Evolutionary conservation across 2,797 vertebrate genomes (phyloP).

Genomic region (Eidolon dupreanum): DNA sequence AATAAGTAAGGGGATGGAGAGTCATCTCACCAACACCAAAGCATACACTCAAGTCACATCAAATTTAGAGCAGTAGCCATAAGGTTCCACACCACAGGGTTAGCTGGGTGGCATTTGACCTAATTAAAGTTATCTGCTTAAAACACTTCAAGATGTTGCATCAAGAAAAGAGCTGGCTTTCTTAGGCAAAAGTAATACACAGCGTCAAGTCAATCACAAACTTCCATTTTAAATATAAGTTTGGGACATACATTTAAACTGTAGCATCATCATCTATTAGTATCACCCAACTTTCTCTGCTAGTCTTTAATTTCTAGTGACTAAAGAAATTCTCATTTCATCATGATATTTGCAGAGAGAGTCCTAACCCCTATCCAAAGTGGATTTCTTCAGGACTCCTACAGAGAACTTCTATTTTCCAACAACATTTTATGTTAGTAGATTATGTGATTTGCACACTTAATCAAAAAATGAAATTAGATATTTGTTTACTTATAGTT

Average conservation of each 20-base stretch:
- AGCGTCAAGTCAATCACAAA: neutral
- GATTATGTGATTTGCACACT: neutral
- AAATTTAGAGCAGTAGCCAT: neutral
- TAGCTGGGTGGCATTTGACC: neutral
- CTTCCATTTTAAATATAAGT: neutral
- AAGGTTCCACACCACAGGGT: neutral
- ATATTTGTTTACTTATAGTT: neutral
- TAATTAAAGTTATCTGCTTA: neutral
- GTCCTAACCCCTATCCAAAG: neutral
- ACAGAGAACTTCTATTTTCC: neutral
- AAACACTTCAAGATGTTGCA: neutral
- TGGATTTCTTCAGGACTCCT: neutral
- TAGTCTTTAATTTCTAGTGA: neutral
- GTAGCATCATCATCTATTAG: neutral
- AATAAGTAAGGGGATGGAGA: neutral
- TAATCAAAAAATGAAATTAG: neutral
- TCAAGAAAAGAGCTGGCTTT: neutral
- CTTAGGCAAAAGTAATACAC: neutral
- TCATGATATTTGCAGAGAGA: neutral
- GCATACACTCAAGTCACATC: neutral
- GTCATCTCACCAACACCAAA: neutral
- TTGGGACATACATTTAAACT: neutral
- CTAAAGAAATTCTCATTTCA: neutral
- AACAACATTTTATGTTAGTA: neutral
- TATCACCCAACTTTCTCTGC: neutral